phyloP scores from a whole-genome alignment of 1,140 invertebrate genomes.

The Andricus grossulariae region DNA sequence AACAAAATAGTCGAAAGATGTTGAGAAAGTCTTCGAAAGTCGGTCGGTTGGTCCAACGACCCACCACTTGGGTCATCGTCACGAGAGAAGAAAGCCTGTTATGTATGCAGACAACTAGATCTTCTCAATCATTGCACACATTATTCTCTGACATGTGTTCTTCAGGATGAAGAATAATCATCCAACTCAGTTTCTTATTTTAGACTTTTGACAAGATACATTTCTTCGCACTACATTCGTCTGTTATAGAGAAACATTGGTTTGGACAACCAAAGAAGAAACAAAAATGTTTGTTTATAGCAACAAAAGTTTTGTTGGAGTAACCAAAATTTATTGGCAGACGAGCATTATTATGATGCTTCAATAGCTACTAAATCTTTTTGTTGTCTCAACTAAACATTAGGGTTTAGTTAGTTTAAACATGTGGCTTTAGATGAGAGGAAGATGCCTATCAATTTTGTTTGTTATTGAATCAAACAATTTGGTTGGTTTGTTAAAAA shows the following conservation, averaged over 20 bases:
- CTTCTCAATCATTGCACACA: slow-evolving; percentile 41
- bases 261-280: no score
- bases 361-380: neutral
- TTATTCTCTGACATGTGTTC: slow-evolving; percentile 40
- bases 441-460: no score
- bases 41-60: slow-evolving; percentile 65
- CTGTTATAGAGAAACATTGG: no score
- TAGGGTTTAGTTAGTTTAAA: neutral
- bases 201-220: no score
- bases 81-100: slow-evolving; percentile 61
- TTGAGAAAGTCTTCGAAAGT: slow-evolving; percentile 68
- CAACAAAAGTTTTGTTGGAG: no score
- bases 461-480: no score
- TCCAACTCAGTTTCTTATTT: slow-evolving; percentile 42
- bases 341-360: no score
- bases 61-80: slow-evolving; percentile 59
- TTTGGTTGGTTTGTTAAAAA: no score
- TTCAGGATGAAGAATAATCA: slow-evolving; percentile 37
- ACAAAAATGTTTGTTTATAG: no score
- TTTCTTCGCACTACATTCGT: no score
- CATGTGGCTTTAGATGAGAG: no score
- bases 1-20: slow-evolving; percentile 38
- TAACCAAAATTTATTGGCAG: no score
- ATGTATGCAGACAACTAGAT: slow-evolving; percentile 43
- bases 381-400: slow-evolving; percentile 30